Base-by-base conservation (phyloP, 2,113 vertebrate species). In the Euleptes europaea region DNA sequence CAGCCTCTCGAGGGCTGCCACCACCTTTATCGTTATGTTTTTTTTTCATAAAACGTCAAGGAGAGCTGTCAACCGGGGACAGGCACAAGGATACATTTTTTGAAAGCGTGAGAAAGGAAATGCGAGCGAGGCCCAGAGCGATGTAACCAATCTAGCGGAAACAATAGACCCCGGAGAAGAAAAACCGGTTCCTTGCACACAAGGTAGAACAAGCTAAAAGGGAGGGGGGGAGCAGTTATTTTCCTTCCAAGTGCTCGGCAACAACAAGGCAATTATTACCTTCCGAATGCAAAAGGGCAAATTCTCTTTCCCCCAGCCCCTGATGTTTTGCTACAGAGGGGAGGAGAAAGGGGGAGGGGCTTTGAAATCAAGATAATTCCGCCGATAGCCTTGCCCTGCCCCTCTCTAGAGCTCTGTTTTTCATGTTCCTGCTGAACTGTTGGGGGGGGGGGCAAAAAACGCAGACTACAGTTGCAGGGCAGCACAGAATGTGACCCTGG, bases 31-130 rank as follows among this genome's bases (percentile, higher is more conserved):
- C 11, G 40, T 82, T 80, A 76, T 87, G 60, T 28, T 83, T 88
- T 35, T 54, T 89, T 78, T 88, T 87, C 91, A 11, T 60, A 76
- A 15, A 67, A 38, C 0, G 3, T 70, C 82, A 73, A 74, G 0
- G 82, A 88, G 49, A 76, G 81, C 88, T 66, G 54, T 26, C 0
- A 19, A 57, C 54, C 19, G 54, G 54, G 35, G 88, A 74, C 0
- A 33, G 78, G 88, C 74, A 83, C 60, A 23, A 77, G 72, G 72
- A 67, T 49, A 28, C 80, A 72, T 76, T 88, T 85, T 88, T 85
- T 66, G 78, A 89, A 91, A 83, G 90, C 91, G 94, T 94, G 94
- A 95, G 95, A 95, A 95, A 94, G 95, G 95, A 95, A 94, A 95
- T 85, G 73, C 91, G 87, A 93, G 92, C 38, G 42, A 91, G 84